Evolutionary conservation across 2,797 vertebrate genomes (phyloP).

Genomic region (Channallabes apus): DNA sequence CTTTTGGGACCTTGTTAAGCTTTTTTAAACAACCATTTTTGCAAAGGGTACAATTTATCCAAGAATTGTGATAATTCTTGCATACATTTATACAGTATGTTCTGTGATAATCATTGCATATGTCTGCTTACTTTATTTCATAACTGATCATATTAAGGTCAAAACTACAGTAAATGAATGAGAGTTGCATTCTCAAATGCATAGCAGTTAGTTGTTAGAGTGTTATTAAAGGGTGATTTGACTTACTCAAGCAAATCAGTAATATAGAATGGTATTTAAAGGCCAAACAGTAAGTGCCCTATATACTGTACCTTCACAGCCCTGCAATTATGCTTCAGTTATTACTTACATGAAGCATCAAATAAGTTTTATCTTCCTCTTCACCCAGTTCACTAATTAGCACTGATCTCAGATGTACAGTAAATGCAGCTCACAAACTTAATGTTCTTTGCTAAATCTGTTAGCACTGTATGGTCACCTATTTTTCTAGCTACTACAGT

Average conservation of each 20-base stretch:
- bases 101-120: no score
- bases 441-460: neutral
- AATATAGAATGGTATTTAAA: neutral
- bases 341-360: neutral
- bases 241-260: neutral
- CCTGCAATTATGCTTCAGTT: neutral
- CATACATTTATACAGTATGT: neutral
- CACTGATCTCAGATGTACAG: no score
- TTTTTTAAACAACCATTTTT: neutral
- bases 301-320: neutral
- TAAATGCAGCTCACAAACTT: neutral
- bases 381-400: neutral
- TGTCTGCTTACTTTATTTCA: neutral
- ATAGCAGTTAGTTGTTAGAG: neutral
- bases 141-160: neutral
- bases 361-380: neutral
- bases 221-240: neutral
- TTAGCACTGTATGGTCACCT: neutral
- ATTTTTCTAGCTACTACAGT: neutral
- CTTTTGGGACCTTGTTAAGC: neutral
- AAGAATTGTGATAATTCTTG: neutral
- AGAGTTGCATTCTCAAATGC: neutral
- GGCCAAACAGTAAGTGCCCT: neutral
- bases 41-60: neutral
- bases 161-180: neutral